These are phyloP conservation scores for Anguilla marmorata DNA, from an alignment of 2,797 vertebrate genomes.

Conservation along the genomic window DNA sequence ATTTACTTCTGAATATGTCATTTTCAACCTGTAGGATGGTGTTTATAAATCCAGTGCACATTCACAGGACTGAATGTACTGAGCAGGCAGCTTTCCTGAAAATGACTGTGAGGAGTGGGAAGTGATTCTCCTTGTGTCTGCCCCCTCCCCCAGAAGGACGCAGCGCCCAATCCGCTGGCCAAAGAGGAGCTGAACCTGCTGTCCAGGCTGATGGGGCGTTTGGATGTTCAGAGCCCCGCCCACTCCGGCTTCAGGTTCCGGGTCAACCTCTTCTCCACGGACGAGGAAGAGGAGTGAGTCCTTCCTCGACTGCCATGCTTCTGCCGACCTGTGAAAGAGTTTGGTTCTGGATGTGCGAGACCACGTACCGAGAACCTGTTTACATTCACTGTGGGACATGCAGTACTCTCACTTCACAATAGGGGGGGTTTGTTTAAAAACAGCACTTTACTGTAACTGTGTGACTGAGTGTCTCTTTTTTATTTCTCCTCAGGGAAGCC, in stretches of 20 bases:
- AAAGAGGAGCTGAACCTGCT: constrained; percentile 93
- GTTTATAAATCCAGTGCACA: not conserved
- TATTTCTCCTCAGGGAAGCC: constrained; percentile 64
- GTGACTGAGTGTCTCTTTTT: not conserved
- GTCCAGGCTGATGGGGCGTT: constrained; percentile 84
- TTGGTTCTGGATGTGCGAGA: not conserved
- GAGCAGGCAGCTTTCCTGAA: not conserved
- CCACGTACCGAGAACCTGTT: not conserved
- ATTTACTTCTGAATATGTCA: not conserved
- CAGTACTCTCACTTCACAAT: not conserved
- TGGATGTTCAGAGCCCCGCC: constrained; percentile 69
- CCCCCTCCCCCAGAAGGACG: constrained; percentile 63
- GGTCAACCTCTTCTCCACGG: constrained; percentile 80
- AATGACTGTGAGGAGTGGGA: not conserved
- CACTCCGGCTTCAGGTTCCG: constrained; percentile 69
- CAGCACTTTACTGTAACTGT: not conserved
- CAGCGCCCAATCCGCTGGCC: constrained; percentile 80
- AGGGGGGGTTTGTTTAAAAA: not conserved
- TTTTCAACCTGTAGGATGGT: not conserved
- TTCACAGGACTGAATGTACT: constrained; percentile 27
- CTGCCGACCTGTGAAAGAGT: not conserved
- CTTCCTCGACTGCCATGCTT: not conserved
- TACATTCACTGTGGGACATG: not conserved
- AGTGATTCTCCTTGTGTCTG: not conserved
- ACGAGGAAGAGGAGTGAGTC: constrained; percentile 83